Conservation (phyloP, 2,113 vertebrate genomes). For the Tyrannus savana region DNA sequence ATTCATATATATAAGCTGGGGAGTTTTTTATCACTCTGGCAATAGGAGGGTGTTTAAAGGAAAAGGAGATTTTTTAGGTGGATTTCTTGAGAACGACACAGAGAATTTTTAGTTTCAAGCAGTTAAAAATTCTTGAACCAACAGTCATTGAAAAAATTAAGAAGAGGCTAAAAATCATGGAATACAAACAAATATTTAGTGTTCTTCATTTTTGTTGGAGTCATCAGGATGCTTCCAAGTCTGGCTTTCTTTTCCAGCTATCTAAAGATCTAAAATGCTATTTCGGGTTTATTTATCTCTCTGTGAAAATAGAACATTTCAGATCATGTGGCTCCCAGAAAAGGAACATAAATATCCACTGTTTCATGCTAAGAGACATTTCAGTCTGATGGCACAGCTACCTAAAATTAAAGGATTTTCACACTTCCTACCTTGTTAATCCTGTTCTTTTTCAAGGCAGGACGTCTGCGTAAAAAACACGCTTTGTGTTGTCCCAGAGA, state of each 20-base stretch:
- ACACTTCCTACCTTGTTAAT: not conserved
- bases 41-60: not conserved
- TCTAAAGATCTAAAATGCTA: not conserved
- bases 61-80: not conserved
- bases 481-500: not conserved
- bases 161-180: not conserved
- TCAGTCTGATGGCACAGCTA: not conserved
- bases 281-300: not conserved
- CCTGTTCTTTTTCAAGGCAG: not conserved
- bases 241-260: not conserved
- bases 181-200: not conserved
- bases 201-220: not conserved
- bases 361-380: rapidly evolving
- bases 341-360: not conserved
- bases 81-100: not conserved
- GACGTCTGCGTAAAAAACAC: not conserved
- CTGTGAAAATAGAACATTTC: not conserved
- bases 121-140: not conserved
- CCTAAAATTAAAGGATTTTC: not conserved
- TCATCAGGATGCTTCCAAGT: not conserved
- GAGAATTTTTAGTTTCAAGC: not conserved
- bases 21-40: not conserved
- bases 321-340: not conserved
- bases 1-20: not conserved
- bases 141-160: not conserved